Base-by-base conservation (phyloP, 2,113 vertebrate species). In the Pogona vitticeps region DNA sequence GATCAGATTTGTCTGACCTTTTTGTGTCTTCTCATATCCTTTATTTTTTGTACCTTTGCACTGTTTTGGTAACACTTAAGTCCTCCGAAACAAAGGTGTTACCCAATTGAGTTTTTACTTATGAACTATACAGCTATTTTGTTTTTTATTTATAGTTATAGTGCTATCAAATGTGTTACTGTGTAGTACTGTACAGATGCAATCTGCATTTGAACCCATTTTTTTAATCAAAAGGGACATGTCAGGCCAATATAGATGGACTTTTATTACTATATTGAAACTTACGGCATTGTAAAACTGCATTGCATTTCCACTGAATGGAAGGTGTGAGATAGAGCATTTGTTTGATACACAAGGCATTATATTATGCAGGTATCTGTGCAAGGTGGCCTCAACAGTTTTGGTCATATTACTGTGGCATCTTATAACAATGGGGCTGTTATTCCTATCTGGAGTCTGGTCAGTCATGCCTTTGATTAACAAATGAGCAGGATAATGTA, bases 291-390 rank as follows among this genome's bases (percentile, higher is more conserved):
- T 73, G 58, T 80, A 56, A 80, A 63, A 63, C 63, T 58, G 52
- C 38, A 75, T 3, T 56, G 26, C 38, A 17, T 80, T 86, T 92
- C 10, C 77, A 78, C 40, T 70, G 28, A 88, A 4, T 26, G 67
- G 28, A 14, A 90, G 61, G 63, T 70, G 10, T 0, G 3, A 82
- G 12, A 3, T 38, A 26, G 59, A 8, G 1, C 33, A n/a, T 61
- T 28, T 42, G 42, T 58, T 86, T 76, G 76, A 68, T 26, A 38
- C 1, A 40, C 1, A 18, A 72, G 31, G 17, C 8, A 0, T 40
- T 86, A 33, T 13, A 36, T 77, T 90, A 20, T 0, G 0, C 63
- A 82, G 73, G 2, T 3, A n/a, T 75, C 26, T 31, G 13, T 89
- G 15, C 7, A 83, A 0, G 77, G 7, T 31, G 67, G 8, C 18